phyloP scores from a whole-genome alignment of 2,113 vertebrate genomes.

The Ophthalmolycus amberensis region DNA sequence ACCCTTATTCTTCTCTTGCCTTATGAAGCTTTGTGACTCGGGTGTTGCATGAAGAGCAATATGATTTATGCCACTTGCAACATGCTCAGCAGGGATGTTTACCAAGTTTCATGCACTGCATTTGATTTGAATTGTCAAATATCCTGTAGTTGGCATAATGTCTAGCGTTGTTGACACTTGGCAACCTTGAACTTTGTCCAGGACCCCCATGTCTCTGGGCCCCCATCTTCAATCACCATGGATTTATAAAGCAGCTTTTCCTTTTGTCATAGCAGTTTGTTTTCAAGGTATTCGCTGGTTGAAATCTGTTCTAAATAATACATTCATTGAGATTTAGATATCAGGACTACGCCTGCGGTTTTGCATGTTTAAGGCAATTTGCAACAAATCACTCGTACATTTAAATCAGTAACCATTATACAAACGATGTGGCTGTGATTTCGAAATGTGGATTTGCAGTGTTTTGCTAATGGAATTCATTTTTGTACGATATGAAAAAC shows the following conservation, averaged over 20 bases:
- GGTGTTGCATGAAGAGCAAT: slow-evolving; percentile 40
- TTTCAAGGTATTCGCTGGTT: neutral
- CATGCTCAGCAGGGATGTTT: neutral
- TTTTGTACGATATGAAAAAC: neutral
- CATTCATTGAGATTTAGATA: neutral
- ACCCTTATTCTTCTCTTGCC: slow-evolving; percentile 29
- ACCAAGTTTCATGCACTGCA: neutral
- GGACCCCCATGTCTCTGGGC: neutral
- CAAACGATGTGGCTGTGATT: slow-evolving; percentile 1
- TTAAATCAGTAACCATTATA: neutral
- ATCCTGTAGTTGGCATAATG: too few species aligned
- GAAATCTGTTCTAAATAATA: neutral
- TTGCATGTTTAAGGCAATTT: neutral
- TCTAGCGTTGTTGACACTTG: neutral
- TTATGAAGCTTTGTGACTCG: slow-evolving; percentile 32
- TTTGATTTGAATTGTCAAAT: neutral
- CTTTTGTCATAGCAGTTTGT: neutral
- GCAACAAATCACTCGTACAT: neutral
- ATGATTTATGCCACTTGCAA: neutral
- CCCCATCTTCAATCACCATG: neutral
- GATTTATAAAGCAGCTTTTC: neutral
- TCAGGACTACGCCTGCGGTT: neutral
- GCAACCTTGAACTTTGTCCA: neutral
- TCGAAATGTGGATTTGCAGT: neutral
- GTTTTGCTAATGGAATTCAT: neutral